These are phyloP conservation scores for Sardinella longiceps DNA, from an alignment of 2,797 vertebrate genomes.

Conservation along the genomic window DNA sequence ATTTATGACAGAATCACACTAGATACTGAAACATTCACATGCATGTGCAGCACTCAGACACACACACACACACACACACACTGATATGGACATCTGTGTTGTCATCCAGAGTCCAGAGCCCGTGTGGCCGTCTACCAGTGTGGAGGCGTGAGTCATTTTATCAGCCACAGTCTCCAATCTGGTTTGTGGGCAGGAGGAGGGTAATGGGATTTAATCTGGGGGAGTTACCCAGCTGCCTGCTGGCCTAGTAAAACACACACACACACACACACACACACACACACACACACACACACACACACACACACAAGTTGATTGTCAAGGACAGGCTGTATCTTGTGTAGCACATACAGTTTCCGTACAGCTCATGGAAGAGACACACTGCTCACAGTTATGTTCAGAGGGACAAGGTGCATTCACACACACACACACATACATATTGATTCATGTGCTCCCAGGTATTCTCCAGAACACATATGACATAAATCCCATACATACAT, in stretches of 20 bases:
- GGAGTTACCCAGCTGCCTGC: slow-evolving; percentile 21
- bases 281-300: slow-evolving; percentile 26
- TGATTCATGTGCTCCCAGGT: too few relatives aligned
- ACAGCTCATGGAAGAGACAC: too few relatives aligned
- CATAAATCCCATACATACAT: neutral
- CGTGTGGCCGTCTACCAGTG: neutral
- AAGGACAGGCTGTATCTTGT: neutral
- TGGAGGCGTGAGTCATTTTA: slow-evolving; percentile 19
- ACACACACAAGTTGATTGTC: neutral
- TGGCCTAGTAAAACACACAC: slow-evolving; percentile 15
- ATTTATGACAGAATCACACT: too few relatives aligned
- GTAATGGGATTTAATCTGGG: slow-evolving; percentile 26
- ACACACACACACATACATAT: too few relatives aligned
- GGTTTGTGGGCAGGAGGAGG: slow-evolving; percentile 21
- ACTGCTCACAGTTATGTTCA: too few relatives aligned
- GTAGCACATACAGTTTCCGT: too few relatives aligned
- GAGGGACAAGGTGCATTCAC: neutral
- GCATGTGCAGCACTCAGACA: neutral
- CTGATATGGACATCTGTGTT: neutral
- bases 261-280: too few relatives aligned
- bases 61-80: neutral
- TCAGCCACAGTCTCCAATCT: slow-evolving; percentile 24
- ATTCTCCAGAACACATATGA: neutral
- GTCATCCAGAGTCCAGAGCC: neutral
- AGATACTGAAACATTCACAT: neutral